A percentile compares a stretch with the other conserved stretches of the same genome.
phyloP scores from a whole-genome alignment of 2,113 vertebrate genomes.

The Notarius quadriscutis region DNA sequence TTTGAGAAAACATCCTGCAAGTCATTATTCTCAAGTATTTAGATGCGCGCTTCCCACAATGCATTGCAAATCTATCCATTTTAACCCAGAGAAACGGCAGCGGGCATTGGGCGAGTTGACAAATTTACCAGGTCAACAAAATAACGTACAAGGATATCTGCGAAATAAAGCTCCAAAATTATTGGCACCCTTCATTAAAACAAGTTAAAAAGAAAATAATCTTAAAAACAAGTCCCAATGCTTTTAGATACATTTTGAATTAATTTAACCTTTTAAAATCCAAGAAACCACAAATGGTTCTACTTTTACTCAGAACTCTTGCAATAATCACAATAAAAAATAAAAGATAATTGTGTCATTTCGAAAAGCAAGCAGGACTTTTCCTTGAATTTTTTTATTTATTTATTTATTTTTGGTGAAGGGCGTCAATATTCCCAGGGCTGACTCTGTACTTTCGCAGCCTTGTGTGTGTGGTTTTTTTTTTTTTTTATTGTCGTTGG shows the following conservation, averaged over 20 bases:
- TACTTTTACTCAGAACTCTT: not conserved
- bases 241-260: not conserved
- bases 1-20: not conserved
- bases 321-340: not conserved
- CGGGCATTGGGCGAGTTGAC: not conserved
- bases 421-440: not conserved
- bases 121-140: not conserved
- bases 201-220: not conserved
- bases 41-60: not conserved
- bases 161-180: not conserved
- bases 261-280: not conserved
- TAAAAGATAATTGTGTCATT: not conserved
- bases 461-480: no score
- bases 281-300: not conserved
- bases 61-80: not conserved
- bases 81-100: not conserved
- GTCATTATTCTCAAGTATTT: not conserved
- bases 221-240: not conserved
- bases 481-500: not conserved
- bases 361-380: not conserved
- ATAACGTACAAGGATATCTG: not conserved
- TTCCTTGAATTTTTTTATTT: not conserved
- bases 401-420: not conserved
- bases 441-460: not conserved
- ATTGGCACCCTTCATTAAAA: not conserved